phyloP scores from a whole-genome alignment of 2,888 invertebrate genomes.

The Campoplex capitator region DNA sequence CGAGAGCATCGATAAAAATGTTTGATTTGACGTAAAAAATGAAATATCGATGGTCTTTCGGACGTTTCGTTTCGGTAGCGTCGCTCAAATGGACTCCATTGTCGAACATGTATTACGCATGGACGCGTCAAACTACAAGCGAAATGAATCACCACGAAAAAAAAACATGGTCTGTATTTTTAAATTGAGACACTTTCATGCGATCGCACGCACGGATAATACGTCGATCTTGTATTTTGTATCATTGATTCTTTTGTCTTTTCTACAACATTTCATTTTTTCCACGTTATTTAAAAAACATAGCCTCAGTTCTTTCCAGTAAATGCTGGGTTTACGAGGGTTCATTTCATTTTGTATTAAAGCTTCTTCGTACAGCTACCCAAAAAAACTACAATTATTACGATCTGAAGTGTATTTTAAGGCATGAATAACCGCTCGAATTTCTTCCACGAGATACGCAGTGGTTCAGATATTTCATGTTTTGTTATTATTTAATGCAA shows the following conservation, averaged over 20 bases:
- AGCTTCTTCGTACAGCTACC: slow-evolving; percentile 72
- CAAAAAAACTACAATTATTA: slow-evolving; percentile 73
- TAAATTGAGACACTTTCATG: slow-evolving; percentile 48
- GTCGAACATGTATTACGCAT: neutral
- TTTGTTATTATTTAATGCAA: slow-evolving; percentile 12
- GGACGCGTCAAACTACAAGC: neutral
- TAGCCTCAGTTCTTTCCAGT: slow-evolving; percentile 65
- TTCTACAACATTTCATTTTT: slow-evolving; percentile 36
- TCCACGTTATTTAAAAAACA: slow-evolving; percentile 64
- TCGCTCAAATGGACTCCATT: neutral
- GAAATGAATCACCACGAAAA: slow-evolving; percentile 26
- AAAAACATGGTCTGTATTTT: slow-evolving; percentile 40
- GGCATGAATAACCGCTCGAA: slow-evolving; percentile 68
- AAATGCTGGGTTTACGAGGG: slow-evolving; percentile 67
- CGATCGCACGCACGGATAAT: slow-evolving; percentile 40
- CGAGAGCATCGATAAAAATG: neutral
- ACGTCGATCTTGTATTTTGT: slow-evolving; percentile 23
- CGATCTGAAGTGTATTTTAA: slow-evolving; percentile 57
- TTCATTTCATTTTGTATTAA: slow-evolving; percentile 70
- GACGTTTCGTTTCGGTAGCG: neutral
- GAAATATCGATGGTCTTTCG: neutral
- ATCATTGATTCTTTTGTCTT: slow-evolving; percentile 3
- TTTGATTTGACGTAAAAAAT: neutral
- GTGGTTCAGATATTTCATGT: slow-evolving; percentile 63
- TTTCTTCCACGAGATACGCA: slow-evolving; percentile 64